Evolutionary conservation across 2,888 invertebrate species (phyloP).

Genomic region (Nycteola revayana): DNA sequence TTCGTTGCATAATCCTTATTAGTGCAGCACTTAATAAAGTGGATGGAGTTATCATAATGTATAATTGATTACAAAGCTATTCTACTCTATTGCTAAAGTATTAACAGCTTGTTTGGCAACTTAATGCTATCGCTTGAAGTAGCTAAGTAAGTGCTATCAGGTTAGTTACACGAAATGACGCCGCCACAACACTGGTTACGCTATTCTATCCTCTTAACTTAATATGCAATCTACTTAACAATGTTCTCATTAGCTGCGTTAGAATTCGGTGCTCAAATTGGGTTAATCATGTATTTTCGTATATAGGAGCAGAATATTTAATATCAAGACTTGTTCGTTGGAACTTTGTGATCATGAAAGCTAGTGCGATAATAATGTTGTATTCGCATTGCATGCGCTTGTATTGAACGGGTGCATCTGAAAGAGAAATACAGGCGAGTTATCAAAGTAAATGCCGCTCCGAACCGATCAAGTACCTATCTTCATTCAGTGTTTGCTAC

Average conservation of each 20-base stretch:
- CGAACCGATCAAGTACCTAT: no score
- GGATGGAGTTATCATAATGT: no score
- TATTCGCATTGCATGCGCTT: constrained; percentile 8
- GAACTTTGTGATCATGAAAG: constrained; percentile 30
- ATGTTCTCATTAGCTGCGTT: constrained; percentile 32
- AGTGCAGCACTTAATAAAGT: no score
- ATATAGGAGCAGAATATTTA: constrained; percentile 38
- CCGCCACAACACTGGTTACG: background rate
- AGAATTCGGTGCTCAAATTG: constrained; percentile 40
- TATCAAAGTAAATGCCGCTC: constrained; percentile 10
- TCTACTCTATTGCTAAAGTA: no score
- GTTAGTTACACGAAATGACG: constrained; percentile 1
- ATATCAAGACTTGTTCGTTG: constrained; percentile 37
- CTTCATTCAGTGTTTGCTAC: no score
- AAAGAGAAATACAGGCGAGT: constrained; percentile 4
- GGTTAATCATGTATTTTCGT: constrained; percentile 44
- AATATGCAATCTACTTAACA: constrained; percentile 31
- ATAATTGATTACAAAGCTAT: no score
- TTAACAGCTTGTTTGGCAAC: no score
- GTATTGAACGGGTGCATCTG: constrained; percentile 2
- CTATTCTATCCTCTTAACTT: constrained; percentile 20
- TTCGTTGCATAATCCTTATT: no score
- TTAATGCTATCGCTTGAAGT: no score
- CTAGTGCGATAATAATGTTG: constrained; percentile 29
- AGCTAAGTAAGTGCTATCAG: no score